Conservation (phyloP, 64 coral and sea anemone genomes). For the Catalaphyllia jardinei region DNA sequence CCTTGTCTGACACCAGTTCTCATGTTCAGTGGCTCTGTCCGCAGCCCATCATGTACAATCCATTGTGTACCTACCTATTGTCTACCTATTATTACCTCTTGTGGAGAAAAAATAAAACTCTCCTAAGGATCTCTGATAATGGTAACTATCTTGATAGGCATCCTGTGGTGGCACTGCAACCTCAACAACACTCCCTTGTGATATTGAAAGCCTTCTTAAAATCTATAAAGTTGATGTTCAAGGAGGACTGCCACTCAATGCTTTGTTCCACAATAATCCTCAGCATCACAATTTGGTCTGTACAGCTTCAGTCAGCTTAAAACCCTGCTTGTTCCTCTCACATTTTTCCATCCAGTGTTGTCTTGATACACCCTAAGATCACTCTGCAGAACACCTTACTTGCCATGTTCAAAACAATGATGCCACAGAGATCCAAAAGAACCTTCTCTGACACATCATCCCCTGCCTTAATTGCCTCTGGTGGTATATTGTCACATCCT, state of each 20-base stretch:
- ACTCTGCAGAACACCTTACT: constrained; percentile 54
- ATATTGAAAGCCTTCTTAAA: constrained; percentile 51
- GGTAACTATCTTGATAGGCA: constrained; percentile 34
- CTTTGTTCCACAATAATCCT: constrained; percentile 21
- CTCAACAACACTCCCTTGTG: neutral
- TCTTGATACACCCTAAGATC: constrained; percentile 24
- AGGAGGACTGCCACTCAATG: constrained; percentile 40
- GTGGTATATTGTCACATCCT: too few relatives aligned
- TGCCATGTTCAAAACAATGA: constrained; percentile 45
- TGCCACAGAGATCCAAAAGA: neutral
- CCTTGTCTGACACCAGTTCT: constrained; percentile 44
- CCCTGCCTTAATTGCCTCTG: too few relatives aligned
- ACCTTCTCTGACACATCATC: too few relatives aligned
- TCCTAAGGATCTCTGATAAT: constrained; percentile 23
- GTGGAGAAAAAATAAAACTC: too few relatives aligned
- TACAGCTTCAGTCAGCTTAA: constrained; percentile 31
- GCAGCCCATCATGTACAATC: too few relatives aligned
- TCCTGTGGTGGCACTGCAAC: constrained; percentile 22
- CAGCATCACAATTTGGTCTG: constrained; percentile 20
- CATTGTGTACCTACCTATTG: too few relatives aligned
- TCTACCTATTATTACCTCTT: too few relatives aligned
- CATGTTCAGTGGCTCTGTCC: neutral
- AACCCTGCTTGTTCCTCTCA: constrained; percentile 27
- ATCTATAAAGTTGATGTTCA: constrained; percentile 52
- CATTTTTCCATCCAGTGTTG: constrained; percentile 32